Evolutionary conservation across 2,888 invertebrate genomes (phyloP), one percentile per base, ranked within the genome.

Genomic region (Mamestra brassicae): DNA sequence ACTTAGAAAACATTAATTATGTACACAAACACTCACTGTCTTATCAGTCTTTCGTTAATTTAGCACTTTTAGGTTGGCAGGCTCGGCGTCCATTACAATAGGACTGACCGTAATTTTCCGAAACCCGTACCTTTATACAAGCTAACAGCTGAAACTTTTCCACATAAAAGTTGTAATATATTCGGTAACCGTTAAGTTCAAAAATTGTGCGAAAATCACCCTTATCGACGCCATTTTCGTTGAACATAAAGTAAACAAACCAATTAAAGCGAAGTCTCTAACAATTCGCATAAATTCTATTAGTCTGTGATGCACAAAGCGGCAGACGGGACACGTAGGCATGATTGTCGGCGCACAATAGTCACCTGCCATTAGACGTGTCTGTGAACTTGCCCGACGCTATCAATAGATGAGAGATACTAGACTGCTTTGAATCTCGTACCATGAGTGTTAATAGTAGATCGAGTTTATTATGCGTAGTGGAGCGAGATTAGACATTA

Each of bases 311-410:
- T 69, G 72, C 76, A 87, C 81, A 85, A 87, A 80, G 83, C 67
- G 64, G 71, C 76, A 85, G 80, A 85, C 85, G 74, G 57, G 76
- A 68, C 78, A 71, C 78, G 80, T 82, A 76, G 86, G 74, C 70
- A 67, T 74, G 81, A 85, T 87, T 85, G 86, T 86, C 71, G 62
- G 61, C 68, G 63, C 61, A 85, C 85, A 86, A 86, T 86, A 83
- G 86, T 85, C 80, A 82, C 87, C 83, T 80, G 83, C 71, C 77
- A 76, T 70, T 76, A 74, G 78, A 67, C 78, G 80, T 80, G 88
- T 88, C 88, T 88, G 80, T 83, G 83, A 89, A 90, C 89, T 89
- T 86, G 84, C 81, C 84, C 82, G 78, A 73, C 81, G 75, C 80
- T 75, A 80, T 73, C 80, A 74, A 83, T 83, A 81, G 71, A 76